Conservation (phyloP, 1,140 invertebrate genomes). For the Eurosta solidaginis region DNA sequence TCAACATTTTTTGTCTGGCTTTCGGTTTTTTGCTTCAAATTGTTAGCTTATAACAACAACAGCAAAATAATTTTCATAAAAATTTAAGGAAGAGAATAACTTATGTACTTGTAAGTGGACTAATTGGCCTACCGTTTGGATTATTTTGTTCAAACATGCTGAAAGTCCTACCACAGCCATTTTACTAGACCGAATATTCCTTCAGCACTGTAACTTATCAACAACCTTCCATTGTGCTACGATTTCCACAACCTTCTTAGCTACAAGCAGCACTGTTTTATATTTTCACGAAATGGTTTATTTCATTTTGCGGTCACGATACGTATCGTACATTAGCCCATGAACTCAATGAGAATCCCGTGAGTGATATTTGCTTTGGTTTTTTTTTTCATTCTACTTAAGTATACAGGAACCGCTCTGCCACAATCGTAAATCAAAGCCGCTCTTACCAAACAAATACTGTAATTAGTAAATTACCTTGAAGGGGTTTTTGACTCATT, state of each 20-base stretch:
- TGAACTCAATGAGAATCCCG: not conserved
- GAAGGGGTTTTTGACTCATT: not conserved
- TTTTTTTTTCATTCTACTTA: not conserved
- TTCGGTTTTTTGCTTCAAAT: not conserved
- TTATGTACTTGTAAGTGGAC: no score
- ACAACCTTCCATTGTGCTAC: no score
- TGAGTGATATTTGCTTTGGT: not conserved
- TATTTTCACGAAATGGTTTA: not conserved
- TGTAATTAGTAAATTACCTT: conserved; percentile 28
- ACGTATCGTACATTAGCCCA: not conserved
- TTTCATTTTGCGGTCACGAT: conserved; percentile 18
- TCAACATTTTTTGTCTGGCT: not conserved
- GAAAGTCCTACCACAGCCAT: no score
- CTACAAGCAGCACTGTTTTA: not conserved
- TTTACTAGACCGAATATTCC: no score
- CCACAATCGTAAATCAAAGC: conserved; percentile 7
- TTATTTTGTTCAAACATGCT: no score
- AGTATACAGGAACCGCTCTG: no score
- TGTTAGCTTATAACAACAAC: no score
- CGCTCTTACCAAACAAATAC: conserved; percentile 9
- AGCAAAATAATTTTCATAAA: no score
- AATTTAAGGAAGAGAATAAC: no score
- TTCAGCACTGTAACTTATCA: no score
- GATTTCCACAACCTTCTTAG: not conserved
- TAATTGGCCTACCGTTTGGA: no score